Base-by-base conservation (phyloP, 23 tunicate genomes). In the Botrylloides violaceus region DNA sequence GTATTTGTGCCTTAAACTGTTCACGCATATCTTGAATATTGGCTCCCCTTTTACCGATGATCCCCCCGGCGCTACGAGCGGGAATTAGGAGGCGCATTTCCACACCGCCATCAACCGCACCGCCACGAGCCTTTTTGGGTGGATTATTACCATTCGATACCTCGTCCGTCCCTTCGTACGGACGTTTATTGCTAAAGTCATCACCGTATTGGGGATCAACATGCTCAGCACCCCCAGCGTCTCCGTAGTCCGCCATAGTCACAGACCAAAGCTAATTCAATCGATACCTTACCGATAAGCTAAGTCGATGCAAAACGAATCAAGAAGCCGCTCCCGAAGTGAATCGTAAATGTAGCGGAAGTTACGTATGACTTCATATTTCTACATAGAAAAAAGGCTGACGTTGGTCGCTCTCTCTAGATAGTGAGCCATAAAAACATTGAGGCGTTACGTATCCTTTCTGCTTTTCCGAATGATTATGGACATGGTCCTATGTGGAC, bases 71-170 rank as follows among this genome's bases (percentile, higher is more conserved):
- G 33, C 81, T 49, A 65, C 59, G 82, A 2, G 96, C 64, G 23
- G 96, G 96, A 5, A 88, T 81, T 29, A 88, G 75, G 36, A 83
- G 82, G 29, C 96, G 66, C 96, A 88, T 82, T 77, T 82, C 96
- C 37, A 78, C 66, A 21, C 80, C 64, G 35, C 71, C 70, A 6
- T 32, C 61, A 1, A 28, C 15, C 19, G 21, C 22, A 18, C 66
- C 34, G 38, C 65, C 77, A 6, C 81, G 74, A 2, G 49, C 25
- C 32, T 83, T 79, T 50, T 85, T 85, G 19, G 74, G 61, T 4
- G 81, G 81, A 34, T 72, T 81, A 53, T 77, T 80, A 9, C 53
- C 53, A 43, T 43, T 7, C 24, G 55, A 57, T 7, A 53, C 84
- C 6, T 38, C 73, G 30, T 75, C 81, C 36, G 55, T 15, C 64